Conservation (phyloP, 2,888 invertebrate genomes). For the Tenthredo mesomela region DNA sequence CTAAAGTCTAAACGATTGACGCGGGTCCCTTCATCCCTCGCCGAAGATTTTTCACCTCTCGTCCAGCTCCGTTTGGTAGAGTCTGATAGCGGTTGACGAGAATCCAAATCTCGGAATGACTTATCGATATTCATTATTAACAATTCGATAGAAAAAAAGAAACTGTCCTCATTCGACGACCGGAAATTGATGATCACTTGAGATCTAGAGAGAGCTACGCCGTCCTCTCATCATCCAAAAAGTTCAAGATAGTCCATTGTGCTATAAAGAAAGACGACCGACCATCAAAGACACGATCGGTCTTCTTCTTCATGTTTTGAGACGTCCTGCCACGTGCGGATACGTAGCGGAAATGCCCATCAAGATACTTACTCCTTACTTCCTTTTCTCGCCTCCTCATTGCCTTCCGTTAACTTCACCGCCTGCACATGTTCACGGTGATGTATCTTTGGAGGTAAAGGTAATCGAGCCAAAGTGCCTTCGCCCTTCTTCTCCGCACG, state of each 20-base stretch:
- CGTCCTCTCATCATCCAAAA: not conserved
- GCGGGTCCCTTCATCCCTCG: not conserved
- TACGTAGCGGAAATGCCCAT: not conserved
- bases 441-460: not conserved
- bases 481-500: constrained; percentile 21
- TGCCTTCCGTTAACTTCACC: constrained; percentile 3
- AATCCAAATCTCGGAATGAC: not conserved
- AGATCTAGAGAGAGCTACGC: not conserved
- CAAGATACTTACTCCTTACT: not conserved
- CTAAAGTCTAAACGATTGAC: constrained; percentile 38
- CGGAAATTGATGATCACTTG: not conserved
- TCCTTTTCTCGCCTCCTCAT: constrained; percentile 24
- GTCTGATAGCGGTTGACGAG: not conserved
- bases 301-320: constrained; percentile 4
- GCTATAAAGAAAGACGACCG: not conserved
- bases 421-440: not conserved
- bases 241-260: not conserved
- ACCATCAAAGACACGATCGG: not conserved
- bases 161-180: not conserved
- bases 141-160: not conserved
- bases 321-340: constrained; percentile 33
- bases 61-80: not conserved
- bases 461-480: constrained; percentile 30
- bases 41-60: not conserved
- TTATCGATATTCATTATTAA: not conserved